Base-by-base conservation (phyloP, 2,888 invertebrate genomes). In the Rhagophthalmus giganteus region DNA sequence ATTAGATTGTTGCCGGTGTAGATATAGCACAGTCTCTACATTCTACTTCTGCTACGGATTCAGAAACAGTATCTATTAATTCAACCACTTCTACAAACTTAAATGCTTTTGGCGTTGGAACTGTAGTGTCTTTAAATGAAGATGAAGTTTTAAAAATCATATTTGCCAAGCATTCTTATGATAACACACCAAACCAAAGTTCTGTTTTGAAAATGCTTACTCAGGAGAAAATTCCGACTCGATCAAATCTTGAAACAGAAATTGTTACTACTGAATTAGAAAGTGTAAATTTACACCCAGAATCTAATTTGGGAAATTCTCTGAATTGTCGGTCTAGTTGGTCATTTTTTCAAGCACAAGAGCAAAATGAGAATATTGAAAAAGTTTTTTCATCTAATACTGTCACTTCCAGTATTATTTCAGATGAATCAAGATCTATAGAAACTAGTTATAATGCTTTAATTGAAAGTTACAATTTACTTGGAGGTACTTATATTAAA, bases 91-190 rank as follows among this genome's bases (percentile, higher is more conserved):
- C 77, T 59, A 61, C 77, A 66, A 68, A 72, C 66, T 57, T 78
- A 63, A 66, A 76, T 69, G 70, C 69, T 71, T 77, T 76, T 60
- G 67, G 76, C 60, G 68, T 82, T 33, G 79, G 79, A 3, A 74
- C 75, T 57, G 78, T 80, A 72, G 65, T 80, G 28, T 76, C 77
- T 8, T 69, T 87, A 2, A 82, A 82, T 67, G 86, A 87, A 70
- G 87, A 88, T 67, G 87, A 87, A 69, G 86, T 86, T 12, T 73
- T 88, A 25, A 81, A 83, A 69, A 85, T 84, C 27, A 87, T 88
- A 60, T 73, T 88, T 30, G 80, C 79, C 12, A 80, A 78, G 69
- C 68, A 73, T 71, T 54, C 66, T 67, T 40, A 69, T 54, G 61
- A 61, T 32, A 27, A 55, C 24, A 42, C 37, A 11, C 27, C 20